These are phyloP conservation scores for Entosphenus tridentatus DNA, from an alignment of 2,113 vertebrate species.

Conservation along the genomic window DNA sequence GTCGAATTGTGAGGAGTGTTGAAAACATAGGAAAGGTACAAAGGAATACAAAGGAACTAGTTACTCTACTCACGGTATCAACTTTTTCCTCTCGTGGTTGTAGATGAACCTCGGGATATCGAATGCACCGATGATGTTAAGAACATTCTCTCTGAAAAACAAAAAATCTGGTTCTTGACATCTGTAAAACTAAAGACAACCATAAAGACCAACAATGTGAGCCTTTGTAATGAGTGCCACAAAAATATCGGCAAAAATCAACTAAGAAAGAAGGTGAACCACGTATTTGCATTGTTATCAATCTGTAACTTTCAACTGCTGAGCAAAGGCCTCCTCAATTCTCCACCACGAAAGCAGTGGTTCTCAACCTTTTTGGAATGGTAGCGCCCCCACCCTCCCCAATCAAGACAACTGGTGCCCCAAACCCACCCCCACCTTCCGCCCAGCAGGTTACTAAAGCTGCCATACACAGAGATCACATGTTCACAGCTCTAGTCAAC, in stretches of 20 bases:
- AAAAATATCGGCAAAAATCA: neutral
- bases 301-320: neutral
- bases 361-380: too few relatives aligned
- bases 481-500: too few relatives aligned
- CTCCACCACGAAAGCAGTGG: too few relatives aligned
- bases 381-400: too few relatives aligned
- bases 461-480: too few relatives aligned
- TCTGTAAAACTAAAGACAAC: neutral
- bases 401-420: too few relatives aligned
- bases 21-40: neutral
- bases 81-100: conserved; percentile 72
- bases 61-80: conserved; percentile 53
- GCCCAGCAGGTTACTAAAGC: too few relatives aligned
- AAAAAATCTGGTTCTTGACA: conserved; percentile 3
- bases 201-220: neutral
- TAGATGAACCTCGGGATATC: conserved; percentile 72
- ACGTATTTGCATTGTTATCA: neutral
- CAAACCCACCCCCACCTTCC: too few relatives aligned
- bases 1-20: neutral
- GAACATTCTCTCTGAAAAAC: conserved; percentile 50
- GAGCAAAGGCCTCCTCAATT: neutral
- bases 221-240: neutral
- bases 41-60: neutral
- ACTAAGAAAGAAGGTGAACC: neutral
- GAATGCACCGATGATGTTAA: conserved; percentile 87